Evolutionary conservation across 2,113 vertebrate genomes (phyloP).

Genomic region (Seriola rivoliana): DNA sequence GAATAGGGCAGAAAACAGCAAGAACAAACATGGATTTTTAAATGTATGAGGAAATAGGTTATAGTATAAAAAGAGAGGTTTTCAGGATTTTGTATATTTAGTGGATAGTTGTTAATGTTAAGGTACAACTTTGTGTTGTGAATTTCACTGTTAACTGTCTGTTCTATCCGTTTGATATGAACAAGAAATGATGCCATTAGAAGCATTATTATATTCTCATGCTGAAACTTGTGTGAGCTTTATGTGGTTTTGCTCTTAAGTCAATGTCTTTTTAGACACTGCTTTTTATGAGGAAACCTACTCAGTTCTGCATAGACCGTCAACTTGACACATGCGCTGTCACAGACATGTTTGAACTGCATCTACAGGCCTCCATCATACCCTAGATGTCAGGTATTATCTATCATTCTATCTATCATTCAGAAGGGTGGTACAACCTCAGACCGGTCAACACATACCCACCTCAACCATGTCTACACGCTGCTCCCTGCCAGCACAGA

Average conservation of each 20-base stretch:
- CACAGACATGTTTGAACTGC: background rate
- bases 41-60: no score
- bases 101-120: no score
- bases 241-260: background rate
- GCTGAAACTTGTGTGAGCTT: background rate
- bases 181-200: background rate
- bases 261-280: background rate
- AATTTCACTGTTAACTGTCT: background rate
- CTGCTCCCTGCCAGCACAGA: background rate
- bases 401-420: conserved; percentile 1
- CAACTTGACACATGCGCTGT: background rate
- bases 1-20: no score
- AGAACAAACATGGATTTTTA: no score
- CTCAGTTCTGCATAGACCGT: background rate
- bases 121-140: background rate
- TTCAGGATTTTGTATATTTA: no score
- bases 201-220: background rate
- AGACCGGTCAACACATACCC: background rate
- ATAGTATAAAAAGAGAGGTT: no score
- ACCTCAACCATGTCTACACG: conserved; percentile 8
- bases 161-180: no score
- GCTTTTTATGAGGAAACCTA: background rate
- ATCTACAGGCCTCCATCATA: conserved; percentile 21
- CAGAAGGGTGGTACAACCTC: background rate
- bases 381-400: conserved; percentile 13